Conservation (phyloP, 92 coral and sea anemone species). For the Porites rus region DNA sequence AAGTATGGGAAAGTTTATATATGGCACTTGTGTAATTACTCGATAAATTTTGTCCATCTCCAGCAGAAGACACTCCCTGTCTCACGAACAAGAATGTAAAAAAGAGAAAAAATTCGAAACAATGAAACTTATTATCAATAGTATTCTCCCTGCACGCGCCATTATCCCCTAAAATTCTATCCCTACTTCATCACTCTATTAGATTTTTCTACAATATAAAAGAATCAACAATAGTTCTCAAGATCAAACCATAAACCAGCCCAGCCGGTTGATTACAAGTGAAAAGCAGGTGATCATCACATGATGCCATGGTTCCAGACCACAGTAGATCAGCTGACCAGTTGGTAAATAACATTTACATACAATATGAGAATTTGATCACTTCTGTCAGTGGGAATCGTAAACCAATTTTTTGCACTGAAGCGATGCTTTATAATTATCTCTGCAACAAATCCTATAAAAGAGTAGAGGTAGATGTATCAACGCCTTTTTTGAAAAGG, state of each 20-base stretch:
- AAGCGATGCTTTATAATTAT: not conserved
- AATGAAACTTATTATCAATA: no score
- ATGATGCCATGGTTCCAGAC: slow-evolving; percentile 43
- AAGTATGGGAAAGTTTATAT: no score
- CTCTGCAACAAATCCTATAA: not conserved
- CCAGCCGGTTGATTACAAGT: slow-evolving; percentile 43
- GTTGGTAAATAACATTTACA: not conserved
- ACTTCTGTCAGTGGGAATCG: not conserved
- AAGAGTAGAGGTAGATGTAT: not conserved
- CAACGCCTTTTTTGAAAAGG: no score
- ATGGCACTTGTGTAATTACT: no score
- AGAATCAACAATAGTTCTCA: not conserved
- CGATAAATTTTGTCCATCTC: no score
- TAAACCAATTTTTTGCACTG: not conserved
- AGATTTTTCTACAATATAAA: not conserved
- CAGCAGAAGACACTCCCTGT: no score
- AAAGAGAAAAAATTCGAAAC: no score
- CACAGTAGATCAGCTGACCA: slow-evolving; percentile 8
- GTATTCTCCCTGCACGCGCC: no score
- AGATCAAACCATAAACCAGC: slow-evolving; percentile 16
- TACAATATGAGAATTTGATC: not conserved
- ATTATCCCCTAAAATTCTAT: not conserved
- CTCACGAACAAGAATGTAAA: no score
- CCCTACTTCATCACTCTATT: not conserved
- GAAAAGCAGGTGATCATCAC: not conserved